Base-by-base conservation (phyloP, 2,113 vertebrate genomes). In the Psittacara wagleri region DNA sequence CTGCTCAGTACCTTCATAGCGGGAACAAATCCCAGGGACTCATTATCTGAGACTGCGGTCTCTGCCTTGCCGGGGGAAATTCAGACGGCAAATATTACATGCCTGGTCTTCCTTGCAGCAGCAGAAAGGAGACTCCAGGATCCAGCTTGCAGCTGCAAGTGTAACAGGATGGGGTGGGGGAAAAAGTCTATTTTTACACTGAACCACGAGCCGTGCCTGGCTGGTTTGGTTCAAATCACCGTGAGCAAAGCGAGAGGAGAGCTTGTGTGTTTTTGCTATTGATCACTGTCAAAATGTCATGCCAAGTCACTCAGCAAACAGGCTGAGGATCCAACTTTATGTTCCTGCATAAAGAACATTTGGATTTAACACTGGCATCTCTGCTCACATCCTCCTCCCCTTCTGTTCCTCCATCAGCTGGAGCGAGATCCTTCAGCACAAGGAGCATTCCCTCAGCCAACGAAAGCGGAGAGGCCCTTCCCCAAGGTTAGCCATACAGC, bases 271-370 rank as follows among this genome's bases (percentile, higher is more conserved):
- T 95, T 96, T 92, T 49, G 88, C 88, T 91, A 92, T 94, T 94
- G 96, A 96, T 96, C 95, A 89, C 96, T 95, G 96, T 97, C 96
- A 96, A 94, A 95, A 95, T 72, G 91, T 82, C 95, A 96, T 85
- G 96, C 96, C 96, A 96, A 96, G 86, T 91, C 8, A 0, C 84
- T 94, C 75, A 4, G 95, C 96, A 95, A 95, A 96, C 92, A 96
- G 83, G 70, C 81, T 91, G 91, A 78, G 66, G 83, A 97, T 96
- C 95, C 95, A 96, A 97, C 92, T 96, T 96, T 59, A 92, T 94
- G 95, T 96, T 96, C 94, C 95, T 0, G 41, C 94, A 96, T 92
- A 93, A 95, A 88, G 92, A 96, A 95, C 83, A 77, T 86, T 96
- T 74, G 93, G 87, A 97, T 97, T 93, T 92, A 95, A 96, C 94